These are phyloP conservation scores for Smutsia gigantea DNA, from an alignment of 2,797 vertebrate species.

Conservation along the genomic window DNA sequence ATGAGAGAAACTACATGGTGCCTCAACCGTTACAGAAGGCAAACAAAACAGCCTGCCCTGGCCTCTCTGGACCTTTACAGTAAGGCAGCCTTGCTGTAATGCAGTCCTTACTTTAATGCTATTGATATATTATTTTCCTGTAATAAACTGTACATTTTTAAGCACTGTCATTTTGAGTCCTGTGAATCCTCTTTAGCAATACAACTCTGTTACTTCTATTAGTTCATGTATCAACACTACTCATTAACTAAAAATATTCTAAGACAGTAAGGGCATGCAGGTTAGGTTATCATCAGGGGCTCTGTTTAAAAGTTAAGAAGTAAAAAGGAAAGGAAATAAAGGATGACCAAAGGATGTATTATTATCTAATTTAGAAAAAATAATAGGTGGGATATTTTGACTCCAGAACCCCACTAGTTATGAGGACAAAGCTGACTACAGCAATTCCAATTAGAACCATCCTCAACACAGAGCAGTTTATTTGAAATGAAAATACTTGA, in stretches of 20 bases:
- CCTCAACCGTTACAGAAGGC: neutral
- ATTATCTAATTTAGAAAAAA: slow-evolving; percentile 5
- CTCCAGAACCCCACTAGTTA: neutral
- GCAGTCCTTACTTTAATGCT: neutral
- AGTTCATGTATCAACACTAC: neutral
- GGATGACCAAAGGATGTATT: neutral
- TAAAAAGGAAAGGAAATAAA: neutral
- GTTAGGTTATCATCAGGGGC: neutral
- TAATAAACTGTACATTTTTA: neutral
- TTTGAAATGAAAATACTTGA: slow-evolving; percentile 25
- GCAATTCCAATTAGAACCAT: neutral
- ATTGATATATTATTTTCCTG: neutral
- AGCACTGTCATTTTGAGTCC: neutral
- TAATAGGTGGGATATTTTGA: slow-evolving; percentile 32
- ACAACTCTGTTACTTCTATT: neutral
- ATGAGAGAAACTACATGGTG: neutral
- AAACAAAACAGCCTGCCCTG: neutral
- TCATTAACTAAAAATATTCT: slow-evolving; percentile 1
- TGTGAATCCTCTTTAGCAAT: neutral
- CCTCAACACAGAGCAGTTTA: slow-evolving; percentile 9
- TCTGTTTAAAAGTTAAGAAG: slow-evolving; percentile 5
- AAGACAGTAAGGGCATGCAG: neutral
- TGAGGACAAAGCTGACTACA: neutral
- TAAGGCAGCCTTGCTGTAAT: neutral
- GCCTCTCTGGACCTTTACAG: neutral